Evolutionary conservation across 2,888 invertebrate species (phyloP).

Genomic region (Agrotis ipsilon): DNA sequence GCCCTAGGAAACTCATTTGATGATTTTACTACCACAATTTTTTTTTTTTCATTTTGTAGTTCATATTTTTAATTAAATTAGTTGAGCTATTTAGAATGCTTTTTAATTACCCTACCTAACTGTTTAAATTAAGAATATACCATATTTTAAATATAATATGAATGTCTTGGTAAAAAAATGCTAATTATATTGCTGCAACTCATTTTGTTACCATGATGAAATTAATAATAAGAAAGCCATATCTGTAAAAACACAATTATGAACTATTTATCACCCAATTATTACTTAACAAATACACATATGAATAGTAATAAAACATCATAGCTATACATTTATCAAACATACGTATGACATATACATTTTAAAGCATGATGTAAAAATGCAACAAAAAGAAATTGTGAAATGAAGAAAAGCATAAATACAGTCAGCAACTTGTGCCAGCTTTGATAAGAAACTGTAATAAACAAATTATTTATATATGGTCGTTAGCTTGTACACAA

Average conservation of each 20-base stretch:
- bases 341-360: too few species aligned
- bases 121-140: constrained; percentile 1
- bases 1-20: too few species aligned
- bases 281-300: background rate
- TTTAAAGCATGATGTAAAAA: too few species aligned
- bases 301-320: too few species aligned
- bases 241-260: background rate
- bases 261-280: background rate
- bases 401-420: background rate
- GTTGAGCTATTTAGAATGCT: too few species aligned
- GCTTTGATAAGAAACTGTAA: background rate
- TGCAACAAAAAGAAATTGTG: too few species aligned
- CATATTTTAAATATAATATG: background rate
- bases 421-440: background rate
- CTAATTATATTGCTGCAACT: background rate
- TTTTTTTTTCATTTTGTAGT: background rate
- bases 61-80: too few species aligned
- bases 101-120: background rate
- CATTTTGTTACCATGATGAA: constrained; percentile 4
- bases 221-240: constrained; percentile 3
- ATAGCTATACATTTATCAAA: too few species aligned
- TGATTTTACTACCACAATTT: too few species aligned
- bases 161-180: background rate
- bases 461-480: background rate
- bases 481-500: constrained; percentile 46